Conservation (phyloP, 1,140 invertebrate genomes). For the Neocloeon triangulifer region DNA sequence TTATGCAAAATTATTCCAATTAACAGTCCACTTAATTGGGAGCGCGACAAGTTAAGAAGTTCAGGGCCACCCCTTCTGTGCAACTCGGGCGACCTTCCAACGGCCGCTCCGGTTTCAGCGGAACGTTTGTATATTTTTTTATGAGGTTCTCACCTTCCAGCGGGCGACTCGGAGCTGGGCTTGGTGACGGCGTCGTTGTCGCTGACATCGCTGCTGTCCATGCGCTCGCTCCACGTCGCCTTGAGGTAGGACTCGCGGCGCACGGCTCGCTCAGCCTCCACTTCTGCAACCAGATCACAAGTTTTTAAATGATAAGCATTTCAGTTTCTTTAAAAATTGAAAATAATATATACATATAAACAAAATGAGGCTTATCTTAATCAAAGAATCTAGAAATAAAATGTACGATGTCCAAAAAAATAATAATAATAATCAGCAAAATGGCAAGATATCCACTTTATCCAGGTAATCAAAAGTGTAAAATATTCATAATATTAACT, state of each 20-base stretch:
- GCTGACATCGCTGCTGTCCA: conserved; percentile 27
- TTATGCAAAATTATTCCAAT: neutral
- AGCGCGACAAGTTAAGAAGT: neutral
- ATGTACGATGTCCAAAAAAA: too few species aligned
- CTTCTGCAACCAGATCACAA: conserved; percentile 13
- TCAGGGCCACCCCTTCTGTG: neutral
- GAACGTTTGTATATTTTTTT: too few species aligned
- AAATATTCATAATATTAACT: too few species aligned
- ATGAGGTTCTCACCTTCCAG: too few species aligned
- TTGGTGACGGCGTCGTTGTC: conserved; percentile 19
- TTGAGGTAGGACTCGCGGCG: conserved; percentile 76
- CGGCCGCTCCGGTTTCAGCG: neutral
- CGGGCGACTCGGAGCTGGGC: conserved; percentile 6
- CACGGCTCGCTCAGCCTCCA: conserved; percentile 61
- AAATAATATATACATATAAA: too few species aligned
- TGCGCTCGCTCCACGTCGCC: conserved; percentile 51
- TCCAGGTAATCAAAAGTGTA: too few species aligned
- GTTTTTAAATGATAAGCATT: too few species aligned
- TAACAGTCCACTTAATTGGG: neutral
- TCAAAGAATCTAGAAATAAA: too few species aligned
- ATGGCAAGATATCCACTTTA: too few species aligned
- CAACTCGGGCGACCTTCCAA: neutral
- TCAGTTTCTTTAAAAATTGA: too few species aligned
- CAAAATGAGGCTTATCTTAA: too few species aligned
- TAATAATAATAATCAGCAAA: too few species aligned